Base-by-base conservation (phyloP, 35 echinoderm and acorn worm genomes). In the Eucidaris tribuloides region DNA sequence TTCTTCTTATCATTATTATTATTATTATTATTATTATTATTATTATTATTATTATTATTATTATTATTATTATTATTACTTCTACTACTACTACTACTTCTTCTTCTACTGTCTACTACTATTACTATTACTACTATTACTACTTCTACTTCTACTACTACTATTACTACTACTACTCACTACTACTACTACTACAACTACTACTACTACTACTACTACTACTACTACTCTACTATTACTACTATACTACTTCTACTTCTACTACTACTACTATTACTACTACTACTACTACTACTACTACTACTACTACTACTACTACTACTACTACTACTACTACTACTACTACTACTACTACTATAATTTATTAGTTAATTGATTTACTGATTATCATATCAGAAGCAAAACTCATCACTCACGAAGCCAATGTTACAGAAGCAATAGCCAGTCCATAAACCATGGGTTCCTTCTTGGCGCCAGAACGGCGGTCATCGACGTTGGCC, bases 381-480 rank as follows among this genome's bases (percentile, higher is more conserved):
- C 13, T 55, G 13, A 55, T 55, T 55, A 55, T 55, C 22, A 55
- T 55, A n/a, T n/a, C n/a, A n/a, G n/a, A n/a, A n/a, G n/a, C n/a
- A n/a, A n/a, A n/a, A n/a, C n/a, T n/a, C n/a, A n/a, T n/a, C n/a
- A n/a, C 93, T 91, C 84, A 96, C 93, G 88, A 86, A 31, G 84
- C 83, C 20, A 96, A 25, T 3, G 84, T 70, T n/a, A 49, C 84
- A 3, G 84, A 84, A 44, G 93, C 61, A 32, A 96, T 80, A 39
- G 81, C 89, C 11, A 96, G 82, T 25, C 93, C 93, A 46, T 96
- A 96, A n/a, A 46, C 78, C 13, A 91, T 39, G 0, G 93, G 93
- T 20, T 81, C 80, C 45, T 86, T 74, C 68, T 44, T 74, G 35
- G 38, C 84, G 4, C 63, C 68, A 0, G 44, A 42, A 30, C 64